Evolutionary conservation across 2,888 invertebrate species (phyloP).

Genomic region (Hartigia nigra): DNA sequence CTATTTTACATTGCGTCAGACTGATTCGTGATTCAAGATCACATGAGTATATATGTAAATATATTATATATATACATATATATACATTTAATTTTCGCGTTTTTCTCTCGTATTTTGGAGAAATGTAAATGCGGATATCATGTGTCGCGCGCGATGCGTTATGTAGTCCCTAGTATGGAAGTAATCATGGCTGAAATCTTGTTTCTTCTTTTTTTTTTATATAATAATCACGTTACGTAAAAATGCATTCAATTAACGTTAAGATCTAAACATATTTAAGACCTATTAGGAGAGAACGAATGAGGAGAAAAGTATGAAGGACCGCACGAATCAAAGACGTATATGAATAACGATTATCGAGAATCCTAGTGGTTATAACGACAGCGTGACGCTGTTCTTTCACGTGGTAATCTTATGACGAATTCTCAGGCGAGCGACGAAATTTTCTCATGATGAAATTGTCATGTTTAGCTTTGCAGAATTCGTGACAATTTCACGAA

Average conservation of each 20-base stretch:
- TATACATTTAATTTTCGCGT: too few species aligned
- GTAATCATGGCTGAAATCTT: constrained; percentile 3
- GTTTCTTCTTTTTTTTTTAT: background rate
- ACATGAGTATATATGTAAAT: background rate
- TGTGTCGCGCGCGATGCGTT: constrained; percentile 5
- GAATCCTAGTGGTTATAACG: too few species aligned
- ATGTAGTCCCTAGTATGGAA: constrained; percentile 7
- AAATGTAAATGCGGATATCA: background rate
- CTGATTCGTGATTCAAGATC: background rate
- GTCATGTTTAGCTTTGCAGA: background rate
- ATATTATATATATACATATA: too few species aligned
- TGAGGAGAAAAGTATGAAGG: background rate
- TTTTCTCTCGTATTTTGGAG: background rate
- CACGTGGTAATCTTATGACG: background rate
- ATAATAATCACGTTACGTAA: background rate
- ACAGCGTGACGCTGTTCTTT: background rate
- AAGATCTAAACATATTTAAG: background rate
- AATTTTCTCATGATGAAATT: background rate
- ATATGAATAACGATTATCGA: background rate
- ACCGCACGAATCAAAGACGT: background rate
- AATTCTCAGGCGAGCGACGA: background rate
- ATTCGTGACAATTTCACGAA: background rate
- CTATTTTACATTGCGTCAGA: background rate
- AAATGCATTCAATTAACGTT: background rate
- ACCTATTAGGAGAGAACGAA: background rate